Conservation (phyloP, 2,888 invertebrate species). For the Drosophila limbata region DNA sequence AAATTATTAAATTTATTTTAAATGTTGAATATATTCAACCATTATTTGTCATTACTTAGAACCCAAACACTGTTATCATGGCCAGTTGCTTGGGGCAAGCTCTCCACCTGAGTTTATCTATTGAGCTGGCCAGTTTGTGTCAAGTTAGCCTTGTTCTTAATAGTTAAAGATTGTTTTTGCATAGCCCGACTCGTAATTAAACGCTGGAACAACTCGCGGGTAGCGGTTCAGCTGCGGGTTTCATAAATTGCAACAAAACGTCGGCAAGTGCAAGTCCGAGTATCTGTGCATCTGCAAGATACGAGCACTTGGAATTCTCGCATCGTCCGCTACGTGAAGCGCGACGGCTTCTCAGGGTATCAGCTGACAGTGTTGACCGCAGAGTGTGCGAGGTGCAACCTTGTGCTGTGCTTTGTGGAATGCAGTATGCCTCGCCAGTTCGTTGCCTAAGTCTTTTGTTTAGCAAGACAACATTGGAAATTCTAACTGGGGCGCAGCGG, state of each 20-base stretch:
- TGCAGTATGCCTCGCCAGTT: constrained; percentile 58
- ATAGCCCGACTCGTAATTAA: constrained; percentile 66
- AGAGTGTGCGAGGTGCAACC: constrained; percentile 43
- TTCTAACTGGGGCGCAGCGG: constrained; percentile 57
- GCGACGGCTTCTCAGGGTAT: constrained; percentile 54
- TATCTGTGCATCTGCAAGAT: constrained; percentile 56
- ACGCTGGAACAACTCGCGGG: constrained; percentile 18
- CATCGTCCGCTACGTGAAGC: constrained; percentile 20
- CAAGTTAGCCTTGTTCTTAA: constrained; percentile 76
- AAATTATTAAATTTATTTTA: too few species aligned
- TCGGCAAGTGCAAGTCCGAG: constrained; percentile 38
- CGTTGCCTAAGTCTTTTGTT: constrained; percentile 74
- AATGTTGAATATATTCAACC: too few species aligned
- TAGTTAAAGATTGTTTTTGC: constrained; percentile 62
- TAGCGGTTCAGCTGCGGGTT: neutral
- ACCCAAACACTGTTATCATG: constrained; percentile 29
- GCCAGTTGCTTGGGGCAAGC: constrained; percentile 30
- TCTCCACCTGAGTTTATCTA: constrained; percentile 18
- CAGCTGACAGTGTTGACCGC: constrained; percentile 66
- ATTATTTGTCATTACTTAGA: too few species aligned
- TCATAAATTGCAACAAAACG: constrained; percentile 43
- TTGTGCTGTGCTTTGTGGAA: constrained; percentile 48
- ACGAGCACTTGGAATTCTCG: neutral
- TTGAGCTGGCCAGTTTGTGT: constrained; percentile 35
- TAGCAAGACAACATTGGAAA: constrained; percentile 35